A percentile compares a stretch with the other conserved stretches of the same genome.
These are phyloP conservation scores for Rhynchomys soricoides DNA, from an alignment of 2,113 vertebrate genomes.

Conservation along the genomic window DNA sequence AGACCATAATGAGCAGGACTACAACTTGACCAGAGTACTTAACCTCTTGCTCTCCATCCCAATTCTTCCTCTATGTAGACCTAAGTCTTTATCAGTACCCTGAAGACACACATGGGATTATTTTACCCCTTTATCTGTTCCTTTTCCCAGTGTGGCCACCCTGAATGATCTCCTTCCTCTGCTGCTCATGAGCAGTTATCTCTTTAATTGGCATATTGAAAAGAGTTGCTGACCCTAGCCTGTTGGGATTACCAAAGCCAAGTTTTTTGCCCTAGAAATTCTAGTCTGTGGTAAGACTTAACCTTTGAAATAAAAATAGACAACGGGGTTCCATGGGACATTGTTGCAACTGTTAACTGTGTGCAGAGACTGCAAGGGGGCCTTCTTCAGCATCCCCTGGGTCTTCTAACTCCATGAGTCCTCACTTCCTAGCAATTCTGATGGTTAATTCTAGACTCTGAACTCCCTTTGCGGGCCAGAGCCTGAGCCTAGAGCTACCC, in stretches of 20 bases:
- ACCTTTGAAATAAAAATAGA: background rate
- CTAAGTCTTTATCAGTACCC: background rate
- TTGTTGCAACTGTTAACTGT: background rate
- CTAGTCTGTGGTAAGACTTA: background rate
- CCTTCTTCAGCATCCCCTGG: too few species aligned
- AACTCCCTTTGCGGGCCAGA: background rate
- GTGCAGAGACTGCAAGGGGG: background rate
- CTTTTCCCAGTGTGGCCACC: background rate
- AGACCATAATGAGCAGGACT: background rate
- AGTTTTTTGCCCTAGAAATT: background rate
- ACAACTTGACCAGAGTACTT: background rate
- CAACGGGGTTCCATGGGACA: background rate
- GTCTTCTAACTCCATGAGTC: background rate
- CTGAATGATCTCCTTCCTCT: background rate
- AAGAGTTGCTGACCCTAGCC: background rate
- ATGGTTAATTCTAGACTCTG: background rate
- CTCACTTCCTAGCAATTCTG: background rate
- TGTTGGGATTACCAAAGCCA: background rate
- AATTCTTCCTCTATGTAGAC: background rate
- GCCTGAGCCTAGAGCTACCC: conserved; percentile 1
- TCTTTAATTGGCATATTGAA: background rate
- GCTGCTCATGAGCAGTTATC: background rate
- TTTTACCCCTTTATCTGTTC: background rate
- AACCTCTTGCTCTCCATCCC: too few species aligned
- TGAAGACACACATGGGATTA: background rate